Evolutionary conservation across 2,797 vertebrate species (phyloP).

Genomic region (Hybognathus amarus): DNA sequence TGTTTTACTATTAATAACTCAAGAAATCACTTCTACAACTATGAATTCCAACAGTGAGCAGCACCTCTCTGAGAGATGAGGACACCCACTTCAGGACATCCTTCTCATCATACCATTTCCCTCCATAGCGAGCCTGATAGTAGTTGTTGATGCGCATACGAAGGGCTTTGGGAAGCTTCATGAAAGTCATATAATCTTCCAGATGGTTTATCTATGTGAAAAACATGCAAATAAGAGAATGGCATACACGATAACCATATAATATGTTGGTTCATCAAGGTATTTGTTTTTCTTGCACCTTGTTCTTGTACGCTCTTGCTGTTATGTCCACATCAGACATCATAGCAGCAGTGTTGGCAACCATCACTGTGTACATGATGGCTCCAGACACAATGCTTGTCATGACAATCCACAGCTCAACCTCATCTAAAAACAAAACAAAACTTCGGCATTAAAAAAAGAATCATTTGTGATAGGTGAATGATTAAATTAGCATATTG

Average conservation of each 20-base stretch:
- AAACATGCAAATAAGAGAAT: not conserved
- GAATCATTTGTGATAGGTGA: not conserved
- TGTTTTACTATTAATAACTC: not conserved
- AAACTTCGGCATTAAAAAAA: constrained; percentile 17
- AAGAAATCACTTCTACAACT: not conserved
- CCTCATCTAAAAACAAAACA: constrained; percentile 69
- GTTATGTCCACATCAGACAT: constrained; percentile 78
- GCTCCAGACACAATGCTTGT: constrained; percentile 83
- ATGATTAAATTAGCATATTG: not conserved
- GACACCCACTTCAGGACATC: constrained; percentile 79
- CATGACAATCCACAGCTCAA: constrained; percentile 83
- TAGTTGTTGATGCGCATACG: constrained; percentile 78
- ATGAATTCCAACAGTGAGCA: not conserved
- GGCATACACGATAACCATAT: not conserved
- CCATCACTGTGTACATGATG: constrained; percentile 81
- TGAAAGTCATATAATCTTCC: constrained; percentile 81
- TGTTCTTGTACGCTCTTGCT: constrained; percentile 80
- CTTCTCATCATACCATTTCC: constrained; percentile 79
- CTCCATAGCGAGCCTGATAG: constrained; percentile 76
- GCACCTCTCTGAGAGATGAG: constrained; percentile 74
- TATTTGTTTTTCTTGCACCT: constrained; percentile 66
- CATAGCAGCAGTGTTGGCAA: constrained; percentile 80
- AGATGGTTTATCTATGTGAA: constrained; percentile 74
- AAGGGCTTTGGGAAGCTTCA: constrained; percentile 81
- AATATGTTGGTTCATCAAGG: not conserved